Percentiles rank a stretch among this genome's conserved stretches.
Evolutionary conservation across 2,113 vertebrate genomes (phyloP).

Genomic region (Catharus fuscescens): DNA sequence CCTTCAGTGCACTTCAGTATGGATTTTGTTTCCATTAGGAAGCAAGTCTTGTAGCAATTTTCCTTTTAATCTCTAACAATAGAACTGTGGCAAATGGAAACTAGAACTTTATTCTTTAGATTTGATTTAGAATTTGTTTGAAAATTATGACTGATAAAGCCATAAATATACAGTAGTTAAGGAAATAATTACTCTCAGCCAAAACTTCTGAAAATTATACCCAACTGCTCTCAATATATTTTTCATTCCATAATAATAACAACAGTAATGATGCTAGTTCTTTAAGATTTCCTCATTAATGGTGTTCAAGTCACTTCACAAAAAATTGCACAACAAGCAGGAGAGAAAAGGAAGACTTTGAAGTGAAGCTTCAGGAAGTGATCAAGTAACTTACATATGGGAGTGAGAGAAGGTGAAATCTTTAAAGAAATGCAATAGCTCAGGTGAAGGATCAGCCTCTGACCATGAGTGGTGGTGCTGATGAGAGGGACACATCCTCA

Average conservation of each 20-base stretch:
- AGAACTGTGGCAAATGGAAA: conserved; percentile 7
- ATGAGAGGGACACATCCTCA: background rate
- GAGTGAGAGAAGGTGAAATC: background rate
- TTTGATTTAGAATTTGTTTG: conserved; percentile 5
- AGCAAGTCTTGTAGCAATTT: background rate
- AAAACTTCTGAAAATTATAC: conserved; percentile 35
- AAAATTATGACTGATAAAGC: conserved; percentile 28
- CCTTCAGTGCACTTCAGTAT: background rate
- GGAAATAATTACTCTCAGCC: conserved; percentile 2
- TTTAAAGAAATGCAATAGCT: background rate
- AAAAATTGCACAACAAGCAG: background rate
- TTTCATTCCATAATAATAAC: background rate
- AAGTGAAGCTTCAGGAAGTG: background rate
- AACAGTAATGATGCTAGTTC: background rate
- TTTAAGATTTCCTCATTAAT: background rate
- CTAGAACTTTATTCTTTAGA: background rate
- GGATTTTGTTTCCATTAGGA: conserved; percentile 5
- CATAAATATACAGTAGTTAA: background rate
- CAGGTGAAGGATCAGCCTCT: background rate
- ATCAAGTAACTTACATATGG: background rate
- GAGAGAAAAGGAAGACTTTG: background rate
- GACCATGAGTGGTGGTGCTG: background rate
- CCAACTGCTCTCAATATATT: background rate
- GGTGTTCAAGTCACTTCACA: background rate
- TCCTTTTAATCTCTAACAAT: conserved; percentile 27